Evolutionary conservation across 2,888 invertebrate species (phyloP).

Genomic region (Calameuta pallipes): DNA sequence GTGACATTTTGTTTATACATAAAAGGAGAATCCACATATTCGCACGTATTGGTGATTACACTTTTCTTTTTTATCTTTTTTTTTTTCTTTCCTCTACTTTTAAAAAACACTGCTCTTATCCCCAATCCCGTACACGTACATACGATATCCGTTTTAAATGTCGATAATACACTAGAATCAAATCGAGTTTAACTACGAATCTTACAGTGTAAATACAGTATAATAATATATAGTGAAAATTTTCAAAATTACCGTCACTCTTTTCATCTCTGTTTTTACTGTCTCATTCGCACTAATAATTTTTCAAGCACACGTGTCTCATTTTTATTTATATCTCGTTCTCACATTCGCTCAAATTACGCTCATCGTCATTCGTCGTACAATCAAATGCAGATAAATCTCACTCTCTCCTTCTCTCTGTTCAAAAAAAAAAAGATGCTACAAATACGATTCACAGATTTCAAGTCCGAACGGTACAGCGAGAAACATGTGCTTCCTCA

Average conservation of each 20-base stretch:
- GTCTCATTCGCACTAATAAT: background rate
- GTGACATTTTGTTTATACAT: background rate
- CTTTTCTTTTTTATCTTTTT: too few relatives aligned
- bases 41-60: too few relatives aligned
- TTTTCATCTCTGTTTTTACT: conserved; percentile 3
- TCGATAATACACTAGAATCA: conserved; percentile 42
- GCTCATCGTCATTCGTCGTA: background rate
- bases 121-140: conserved; percentile 19
- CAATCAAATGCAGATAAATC: background rate
- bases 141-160: conserved; percentile 28
- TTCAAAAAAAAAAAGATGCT: conserved; percentile 9
- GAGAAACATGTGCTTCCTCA: background rate
- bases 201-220: conserved; percentile 38
- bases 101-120: conserved; percentile 26
- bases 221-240: conserved; percentile 29
- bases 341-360: conserved; percentile 8
- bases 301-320: background rate
- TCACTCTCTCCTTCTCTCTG: conserved; percentile 4
- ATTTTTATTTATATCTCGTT: background rate
- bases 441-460: conserved; percentile 26
- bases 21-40: background rate
- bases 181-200: conserved; percentile 23
- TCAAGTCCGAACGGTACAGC: background rate
- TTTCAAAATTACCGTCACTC: conserved; percentile 24
- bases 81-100: background rate